Conservation (phyloP, 2,113 vertebrate species). For the Meriones unguiculatus region DNA sequence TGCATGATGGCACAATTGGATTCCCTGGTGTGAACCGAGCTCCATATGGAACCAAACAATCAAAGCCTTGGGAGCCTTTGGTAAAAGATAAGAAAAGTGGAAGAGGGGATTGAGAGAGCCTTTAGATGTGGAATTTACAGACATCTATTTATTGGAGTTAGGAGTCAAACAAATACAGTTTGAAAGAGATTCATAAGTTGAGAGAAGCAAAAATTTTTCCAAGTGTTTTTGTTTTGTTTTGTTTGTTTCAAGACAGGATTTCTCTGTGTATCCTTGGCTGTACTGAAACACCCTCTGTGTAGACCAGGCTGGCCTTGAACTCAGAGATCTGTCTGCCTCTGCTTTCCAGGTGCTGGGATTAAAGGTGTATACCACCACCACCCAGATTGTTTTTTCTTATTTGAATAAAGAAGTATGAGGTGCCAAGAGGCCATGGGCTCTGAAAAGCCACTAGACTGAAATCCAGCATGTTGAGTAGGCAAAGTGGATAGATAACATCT, state of each 20-base stretch:
- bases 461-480: conserved; percentile 2
- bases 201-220: conserved; percentile 18
- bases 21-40: background rate
- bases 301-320: background rate
- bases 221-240: background rate
- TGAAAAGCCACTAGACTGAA: background rate
- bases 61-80: background rate
- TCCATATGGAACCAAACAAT: background rate
- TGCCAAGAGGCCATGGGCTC: background rate
- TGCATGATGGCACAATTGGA: background rate
- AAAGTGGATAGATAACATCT: background rate
- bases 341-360: background rate
- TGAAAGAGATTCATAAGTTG: background rate
- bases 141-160: background rate
- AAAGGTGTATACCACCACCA: background rate
- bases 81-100: background rate
- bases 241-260: background rate
- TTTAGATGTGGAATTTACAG: conserved; percentile 19
- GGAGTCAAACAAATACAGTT: conserved; percentile 7
- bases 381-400: background rate
- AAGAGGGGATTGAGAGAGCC: background rate
- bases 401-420: background rate
- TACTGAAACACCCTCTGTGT: background rate
- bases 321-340: background rate
- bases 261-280: background rate